These are phyloP conservation scores for Triplophysa bombifrons DNA, from an alignment of 2,797 vertebrate genomes.

Conservation along the genomic window DNA sequence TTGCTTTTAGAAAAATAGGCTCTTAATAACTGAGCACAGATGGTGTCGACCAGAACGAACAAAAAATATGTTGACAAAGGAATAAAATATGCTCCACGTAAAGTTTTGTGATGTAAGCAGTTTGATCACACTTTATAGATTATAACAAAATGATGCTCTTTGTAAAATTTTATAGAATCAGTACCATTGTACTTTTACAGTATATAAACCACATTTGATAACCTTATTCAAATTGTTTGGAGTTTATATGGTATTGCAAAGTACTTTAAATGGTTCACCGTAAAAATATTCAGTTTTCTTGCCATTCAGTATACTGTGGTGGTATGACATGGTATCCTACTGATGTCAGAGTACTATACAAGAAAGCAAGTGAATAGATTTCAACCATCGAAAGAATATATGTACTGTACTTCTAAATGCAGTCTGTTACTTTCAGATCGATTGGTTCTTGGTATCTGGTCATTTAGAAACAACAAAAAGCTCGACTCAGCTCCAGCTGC, in stretches of 20 bases:
- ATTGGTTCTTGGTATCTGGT: constrained; percentile 43
- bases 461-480: not conserved
- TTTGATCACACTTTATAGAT: not conserved
- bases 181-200: not conserved
- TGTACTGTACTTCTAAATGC: not conserved
- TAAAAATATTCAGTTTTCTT: not conserved
- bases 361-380: not conserved
- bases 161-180: too few relatives aligned
- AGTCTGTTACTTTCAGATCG: constrained; percentile 33
- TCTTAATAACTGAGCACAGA: constrained; percentile 23
- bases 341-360: not conserved
- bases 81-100: not conserved
- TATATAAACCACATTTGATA: not conserved
- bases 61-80: constrained; percentile 9
- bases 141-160: not conserved
- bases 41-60: constrained; percentile 28
- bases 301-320: not conserved
- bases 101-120: too few relatives aligned
- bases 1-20: constrained; percentile 31
- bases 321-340: too few relatives aligned
- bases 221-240: too few relatives aligned
- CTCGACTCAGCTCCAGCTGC: not conserved
- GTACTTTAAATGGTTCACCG: not conserved
- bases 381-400: not conserved
- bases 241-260: not conserved